phyloP scores from a whole-genome alignment of 37 sponge, comb jelly and placozoan species.

The Diacarnus erythraeanus region DNA sequence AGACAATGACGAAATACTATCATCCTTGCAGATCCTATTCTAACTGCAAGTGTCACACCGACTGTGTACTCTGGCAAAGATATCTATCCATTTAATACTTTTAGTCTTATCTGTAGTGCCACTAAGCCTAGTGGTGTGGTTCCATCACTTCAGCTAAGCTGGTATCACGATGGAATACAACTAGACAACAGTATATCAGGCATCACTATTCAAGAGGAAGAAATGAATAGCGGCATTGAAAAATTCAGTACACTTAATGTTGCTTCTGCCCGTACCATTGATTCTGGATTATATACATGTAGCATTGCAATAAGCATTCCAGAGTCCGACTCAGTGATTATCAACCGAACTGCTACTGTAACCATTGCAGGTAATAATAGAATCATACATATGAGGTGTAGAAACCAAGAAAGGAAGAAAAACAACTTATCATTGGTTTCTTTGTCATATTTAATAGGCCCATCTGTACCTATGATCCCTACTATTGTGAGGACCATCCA shows the following conservation, averaged over 20 bases:
- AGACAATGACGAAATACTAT: background rate
- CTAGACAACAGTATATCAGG: background rate
- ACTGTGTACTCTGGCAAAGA: background rate
- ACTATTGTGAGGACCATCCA: background rate
- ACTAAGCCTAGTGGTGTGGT: background rate
- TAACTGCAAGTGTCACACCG: slow-evolving; percentile 1
- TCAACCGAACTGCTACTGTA: background rate
- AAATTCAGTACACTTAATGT: background rate
- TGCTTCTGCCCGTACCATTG: background rate
- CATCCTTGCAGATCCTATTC: slow-evolving; percentile 3
- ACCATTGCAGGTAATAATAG: slow-evolving; percentile 14
- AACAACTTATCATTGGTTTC: background rate
- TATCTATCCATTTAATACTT: background rate
- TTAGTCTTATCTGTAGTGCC: slow-evolving; percentile 14
- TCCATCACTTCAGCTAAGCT: slow-evolving; percentile 16
- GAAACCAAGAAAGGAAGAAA: too few species aligned
- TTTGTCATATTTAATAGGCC: background rate
- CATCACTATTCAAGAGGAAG: background rate
- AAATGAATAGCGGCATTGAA: background rate
- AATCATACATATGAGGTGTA: too few species aligned
- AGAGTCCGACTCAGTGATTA: slow-evolving; percentile 2
- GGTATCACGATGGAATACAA: slow-evolving; percentile 4
- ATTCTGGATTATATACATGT: slow-evolving; percentile 4
- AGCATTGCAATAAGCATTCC: slow-evolving; percentile 1
- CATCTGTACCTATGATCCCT: background rate